Evolutionary conservation across 2,113 vertebrate genomes (phyloP).

Genomic region (Onychorhynchus coronatus): DNA sequence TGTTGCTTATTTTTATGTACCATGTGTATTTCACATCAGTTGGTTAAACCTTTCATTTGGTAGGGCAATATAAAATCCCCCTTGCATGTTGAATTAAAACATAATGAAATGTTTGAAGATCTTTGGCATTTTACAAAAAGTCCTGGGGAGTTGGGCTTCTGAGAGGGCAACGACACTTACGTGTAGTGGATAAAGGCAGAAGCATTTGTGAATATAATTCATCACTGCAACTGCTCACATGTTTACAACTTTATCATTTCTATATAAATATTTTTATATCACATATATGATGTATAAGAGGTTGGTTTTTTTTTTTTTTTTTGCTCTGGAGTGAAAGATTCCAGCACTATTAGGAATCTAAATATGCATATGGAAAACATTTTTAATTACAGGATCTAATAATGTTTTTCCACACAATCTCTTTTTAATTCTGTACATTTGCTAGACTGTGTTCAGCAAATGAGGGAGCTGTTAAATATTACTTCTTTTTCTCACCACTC

Average conservation of each 20-base stretch:
- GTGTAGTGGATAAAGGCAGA: neutral
- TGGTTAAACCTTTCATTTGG: neutral
- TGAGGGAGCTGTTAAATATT: neutral
- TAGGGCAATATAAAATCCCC: neutral
- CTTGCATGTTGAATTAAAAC: neutral
- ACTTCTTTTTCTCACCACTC: neutral
- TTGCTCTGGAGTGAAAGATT: neutral
- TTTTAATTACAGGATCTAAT: neutral
- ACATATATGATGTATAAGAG: neutral
- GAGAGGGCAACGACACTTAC: neutral
- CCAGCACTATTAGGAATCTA: neutral
- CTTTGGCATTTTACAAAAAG: neutral
- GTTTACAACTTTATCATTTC: neutral
- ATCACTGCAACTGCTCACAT: neutral
- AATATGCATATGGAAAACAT: neutral
- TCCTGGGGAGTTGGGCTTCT: neutral
- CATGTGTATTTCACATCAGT: neutral
- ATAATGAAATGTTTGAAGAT: neutral
- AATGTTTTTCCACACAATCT: neutral
- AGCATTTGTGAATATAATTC: neutral
- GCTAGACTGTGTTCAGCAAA: neutral
- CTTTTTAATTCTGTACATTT: neutral
- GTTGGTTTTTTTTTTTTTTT: rapidly evolving
- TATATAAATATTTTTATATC: neutral
- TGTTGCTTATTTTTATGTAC: neutral